Evolutionary conservation across 92 coral and sea anemone genomes (phyloP).

Genomic region (Micromussa lordhowensis): DNA sequence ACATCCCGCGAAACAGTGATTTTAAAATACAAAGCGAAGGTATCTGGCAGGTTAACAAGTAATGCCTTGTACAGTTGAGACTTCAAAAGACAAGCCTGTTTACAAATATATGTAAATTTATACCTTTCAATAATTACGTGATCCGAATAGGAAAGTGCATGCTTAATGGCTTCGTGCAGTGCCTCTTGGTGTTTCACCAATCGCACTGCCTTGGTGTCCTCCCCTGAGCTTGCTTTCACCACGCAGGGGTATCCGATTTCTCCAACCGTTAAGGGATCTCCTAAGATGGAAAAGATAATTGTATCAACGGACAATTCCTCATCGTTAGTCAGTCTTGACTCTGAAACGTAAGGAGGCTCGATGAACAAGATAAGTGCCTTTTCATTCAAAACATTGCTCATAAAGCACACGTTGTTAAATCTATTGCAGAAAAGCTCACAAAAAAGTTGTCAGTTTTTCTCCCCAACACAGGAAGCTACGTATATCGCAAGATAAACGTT

Average conservation of each 20-base stretch:
- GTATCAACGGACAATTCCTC: too few species aligned
- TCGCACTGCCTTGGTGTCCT: conserved; percentile 34
- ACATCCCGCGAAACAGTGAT: neutral
- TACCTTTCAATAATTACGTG: conserved; percentile 34
- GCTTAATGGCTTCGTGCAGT: conserved; percentile 12
- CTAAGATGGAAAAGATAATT: neutral
- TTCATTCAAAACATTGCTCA: too few species aligned
- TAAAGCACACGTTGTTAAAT: too few species aligned
- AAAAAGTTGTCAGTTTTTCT: too few species aligned
- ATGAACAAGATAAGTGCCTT: too few species aligned
- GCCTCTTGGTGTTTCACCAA: conserved; percentile 2
- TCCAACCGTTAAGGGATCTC: neutral
- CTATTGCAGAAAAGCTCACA: too few species aligned
- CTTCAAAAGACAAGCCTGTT: neutral
- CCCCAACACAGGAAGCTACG: too few species aligned
- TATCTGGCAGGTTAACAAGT: too few species aligned
- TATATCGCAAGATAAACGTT: too few species aligned
- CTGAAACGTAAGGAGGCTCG: neutral
- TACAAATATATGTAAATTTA: neutral
- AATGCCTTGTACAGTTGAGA: too few species aligned
- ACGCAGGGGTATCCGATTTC: conserved; percentile 15
- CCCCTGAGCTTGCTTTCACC: conserved; percentile 28
- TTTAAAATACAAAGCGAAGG: too few species aligned
- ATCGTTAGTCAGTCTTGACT: neutral
- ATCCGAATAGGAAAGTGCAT: conserved; percentile 28